Percentiles rank a stretch among this genome's conserved stretches.
These are phyloP conservation scores for Bursaphelenchus okinawaensis DNA, from an alignment of 2,888 invertebrate species.

Conservation along the genomic window DNA sequence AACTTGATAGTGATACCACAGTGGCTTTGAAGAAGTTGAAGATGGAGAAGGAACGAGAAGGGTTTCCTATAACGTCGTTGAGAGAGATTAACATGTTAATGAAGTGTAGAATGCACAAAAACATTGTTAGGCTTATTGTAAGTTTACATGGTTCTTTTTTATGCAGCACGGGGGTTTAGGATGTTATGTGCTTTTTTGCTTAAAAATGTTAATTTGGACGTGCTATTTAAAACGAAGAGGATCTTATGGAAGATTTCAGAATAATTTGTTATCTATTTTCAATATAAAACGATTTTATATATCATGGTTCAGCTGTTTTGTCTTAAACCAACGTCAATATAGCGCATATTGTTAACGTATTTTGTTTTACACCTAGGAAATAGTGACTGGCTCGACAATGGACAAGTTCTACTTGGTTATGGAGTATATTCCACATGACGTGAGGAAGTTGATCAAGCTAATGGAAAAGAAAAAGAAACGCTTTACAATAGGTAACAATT, in stretches of 20 bases:
- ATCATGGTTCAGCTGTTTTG: background rate
- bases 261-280: conserved; percentile 2
- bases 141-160: conserved; percentile 34
- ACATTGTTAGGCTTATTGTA: conserved; percentile 82
- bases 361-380: conserved; percentile 68
- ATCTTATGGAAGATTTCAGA: too few relatives aligned
- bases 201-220: too few relatives aligned
- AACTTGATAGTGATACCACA: conserved; percentile 89
- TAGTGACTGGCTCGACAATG: conserved; percentile 98
- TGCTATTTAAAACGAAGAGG: too few relatives aligned
- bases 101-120: conserved; percentile 82
- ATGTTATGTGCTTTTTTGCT: too few relatives aligned
- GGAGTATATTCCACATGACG: conserved; percentile 98
- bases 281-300: background rate
- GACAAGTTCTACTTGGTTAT: conserved; percentile 83
- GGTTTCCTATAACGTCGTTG: conserved; percentile 95
- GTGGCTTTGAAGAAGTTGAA: conserved; percentile 94
- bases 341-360: background rate
- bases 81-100: conserved; percentile 94
- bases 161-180: too few relatives aligned
- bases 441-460: conserved; percentile 95
- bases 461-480: conserved; percentile 69
- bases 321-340: background rate
- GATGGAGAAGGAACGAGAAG: conserved; percentile 99
- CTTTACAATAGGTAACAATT: conserved; percentile 61